phyloP scores from a whole-genome alignment of 2,113 vertebrate genomes.

The Oryctolagus cuniculus region mOryCun1.1 NC_091439.1:6661501-6662000 shows the following conservation, averaged over 20 bases:
- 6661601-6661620: not conserved
- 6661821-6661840: slow-evolving; percentile 10
- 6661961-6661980: not conserved
- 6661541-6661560: not conserved
- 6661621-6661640: not conserved
- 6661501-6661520: not conserved
- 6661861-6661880: not conserved
- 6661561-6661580: not conserved
- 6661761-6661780: too few relatives aligned
- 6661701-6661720: too few relatives aligned
- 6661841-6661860: not conserved
- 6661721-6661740: too few relatives aligned
- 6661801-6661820: not conserved
- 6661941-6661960: not conserved
- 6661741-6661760: too few relatives aligned
- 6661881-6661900: not conserved
- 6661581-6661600: not conserved
- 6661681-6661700: too few relatives aligned
- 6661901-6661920: not conserved
- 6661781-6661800: not conserved
- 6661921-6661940: not conserved
- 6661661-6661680: too few relatives aligned
- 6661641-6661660: not conserved
- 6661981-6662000: not conserved
- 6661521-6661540: not conserved